Conservation (phyloP, 2,888 invertebrate genomes). For the Helleia helle region DNA sequence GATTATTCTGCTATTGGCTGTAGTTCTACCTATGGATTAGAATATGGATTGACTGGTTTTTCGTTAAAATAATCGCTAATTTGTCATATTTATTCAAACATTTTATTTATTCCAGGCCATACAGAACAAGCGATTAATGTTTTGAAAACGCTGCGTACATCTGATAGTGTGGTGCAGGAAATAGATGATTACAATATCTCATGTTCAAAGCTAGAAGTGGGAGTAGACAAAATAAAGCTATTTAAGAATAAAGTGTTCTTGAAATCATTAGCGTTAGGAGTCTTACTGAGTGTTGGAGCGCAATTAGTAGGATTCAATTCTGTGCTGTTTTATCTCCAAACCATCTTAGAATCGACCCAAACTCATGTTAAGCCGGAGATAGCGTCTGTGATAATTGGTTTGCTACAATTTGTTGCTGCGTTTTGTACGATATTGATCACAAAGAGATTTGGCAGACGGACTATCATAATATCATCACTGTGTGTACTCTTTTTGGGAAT, state of each 20-base stretch:
- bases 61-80: too few relatives aligned
- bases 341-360: conserved; percentile 40
- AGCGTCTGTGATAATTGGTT: conserved; percentile 40
- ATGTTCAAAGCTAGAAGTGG: conserved; percentile 17
- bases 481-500: conserved; percentile 31
- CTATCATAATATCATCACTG: conserved; percentile 25
- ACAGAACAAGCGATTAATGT: conserved; percentile 35
- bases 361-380: conserved; percentile 37
- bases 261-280: conserved; percentile 26
- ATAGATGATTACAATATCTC: conserved; percentile 34
- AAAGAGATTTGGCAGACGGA: conserved; percentile 36
- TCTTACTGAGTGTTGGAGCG: conserved; percentile 24
- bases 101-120: conserved; percentile 32
- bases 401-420: conserved; percentile 39
- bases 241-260: conserved; percentile 27
- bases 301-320: conserved; percentile 41
- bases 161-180: conserved; percentile 36
- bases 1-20: too few relatives aligned
- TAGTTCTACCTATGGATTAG: too few relatives aligned
- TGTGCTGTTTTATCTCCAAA: conserved; percentile 42
- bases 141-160: conserved; percentile 36
- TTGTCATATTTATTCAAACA: too few relatives aligned
- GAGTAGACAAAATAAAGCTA: conserved; percentile 19
- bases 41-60: too few relatives aligned
- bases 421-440: conserved; percentile 32